Conservation (phyloP, 2,888 invertebrate genomes). For the Epinotia demarniana region DNA sequence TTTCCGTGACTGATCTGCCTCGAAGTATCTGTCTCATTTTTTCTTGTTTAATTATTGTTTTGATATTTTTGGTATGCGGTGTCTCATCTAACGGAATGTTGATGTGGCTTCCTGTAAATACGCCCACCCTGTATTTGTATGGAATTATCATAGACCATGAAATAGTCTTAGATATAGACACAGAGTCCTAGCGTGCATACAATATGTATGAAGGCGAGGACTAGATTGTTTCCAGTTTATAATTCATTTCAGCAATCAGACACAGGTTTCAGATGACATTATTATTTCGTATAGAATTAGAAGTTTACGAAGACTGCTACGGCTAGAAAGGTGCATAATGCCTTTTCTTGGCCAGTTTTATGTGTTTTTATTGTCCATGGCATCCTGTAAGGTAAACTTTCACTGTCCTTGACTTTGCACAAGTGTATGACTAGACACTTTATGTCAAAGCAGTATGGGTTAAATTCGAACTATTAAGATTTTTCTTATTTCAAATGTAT, state of each 20-base stretch:
- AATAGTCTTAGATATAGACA: constrained; percentile 27
- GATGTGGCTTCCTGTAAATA: constrained; percentile 43
- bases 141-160: constrained; percentile 31
- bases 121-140: constrained; percentile 43
- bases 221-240: constrained; percentile 14
- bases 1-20: constrained; percentile 1
- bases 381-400: too few species aligned
- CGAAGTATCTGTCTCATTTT: constrained; percentile 6
- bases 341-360: too few species aligned
- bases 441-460: too few species aligned
- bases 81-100: constrained; percentile 38
- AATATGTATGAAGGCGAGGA: constrained; percentile 21
- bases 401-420: too few species aligned
- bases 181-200: constrained; percentile 23
- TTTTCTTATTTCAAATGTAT: too few species aligned
- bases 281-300: too few species aligned
- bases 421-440: too few species aligned
- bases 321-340: too few species aligned
- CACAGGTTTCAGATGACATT: background rate
- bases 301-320: too few species aligned
- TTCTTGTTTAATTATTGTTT: constrained; percentile 19
- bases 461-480: too few species aligned
- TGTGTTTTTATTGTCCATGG: too few species aligned
- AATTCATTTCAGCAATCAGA: constrained; percentile 36
- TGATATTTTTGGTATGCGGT: constrained; percentile 35